Evolutionary conservation across 2,797 vertebrate genomes (phyloP).

Genomic region (Neosilurus mollespiculum): DNA sequence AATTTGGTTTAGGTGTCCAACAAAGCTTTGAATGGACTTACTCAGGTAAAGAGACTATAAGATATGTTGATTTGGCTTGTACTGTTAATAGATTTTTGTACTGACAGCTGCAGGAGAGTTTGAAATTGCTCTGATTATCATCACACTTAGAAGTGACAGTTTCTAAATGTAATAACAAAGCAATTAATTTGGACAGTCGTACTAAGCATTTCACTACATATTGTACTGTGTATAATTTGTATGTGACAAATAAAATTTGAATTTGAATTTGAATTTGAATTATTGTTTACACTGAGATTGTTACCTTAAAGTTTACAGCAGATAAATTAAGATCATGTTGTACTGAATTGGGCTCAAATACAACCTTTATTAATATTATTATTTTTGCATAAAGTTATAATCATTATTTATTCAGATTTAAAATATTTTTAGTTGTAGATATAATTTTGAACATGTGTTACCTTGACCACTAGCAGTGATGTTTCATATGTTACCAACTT

Average conservation of each 20-base stretch:
- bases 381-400: not conserved
- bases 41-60: constrained; percentile 74
- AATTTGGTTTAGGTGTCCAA: constrained; percentile 76
- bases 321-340: not conserved
- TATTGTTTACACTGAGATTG: not conserved
- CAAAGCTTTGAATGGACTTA: constrained; percentile 84
- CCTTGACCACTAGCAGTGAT: constrained; percentile 11
- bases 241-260: too few species aligned
- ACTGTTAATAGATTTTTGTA: not conserved
- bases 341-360: too few species aligned
- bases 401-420: constrained; percentile 45
- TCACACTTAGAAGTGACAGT: not conserved
- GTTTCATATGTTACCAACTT: constrained; percentile 23
- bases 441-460: not conserved
- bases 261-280: too few species aligned
- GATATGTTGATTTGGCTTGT: constrained; percentile 7
- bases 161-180: not conserved
- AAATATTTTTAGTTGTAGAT: constrained; percentile 26
- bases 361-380: too few species aligned
- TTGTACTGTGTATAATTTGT: too few species aligned
- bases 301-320: not conserved
- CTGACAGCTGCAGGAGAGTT: constrained; percentile 9
- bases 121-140: constrained; percentile 3
- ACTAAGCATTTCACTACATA: too few species aligned
- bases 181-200: not conserved